Conservation (phyloP, 1,140 invertebrate genomes). For the Papilio glaucus region DNA sequence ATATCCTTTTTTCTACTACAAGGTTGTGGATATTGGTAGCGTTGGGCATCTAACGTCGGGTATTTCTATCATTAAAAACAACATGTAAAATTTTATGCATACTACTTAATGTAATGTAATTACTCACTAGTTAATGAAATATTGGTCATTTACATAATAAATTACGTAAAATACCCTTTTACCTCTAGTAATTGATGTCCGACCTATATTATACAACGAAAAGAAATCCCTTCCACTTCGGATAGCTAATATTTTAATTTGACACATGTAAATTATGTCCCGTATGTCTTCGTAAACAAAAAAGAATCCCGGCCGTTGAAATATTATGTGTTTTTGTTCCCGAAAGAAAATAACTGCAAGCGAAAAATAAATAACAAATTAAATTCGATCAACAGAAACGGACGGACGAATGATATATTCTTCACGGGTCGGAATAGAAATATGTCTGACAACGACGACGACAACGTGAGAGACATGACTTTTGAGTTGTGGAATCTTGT, state of each 20-base stretch:
- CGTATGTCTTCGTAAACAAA: neutral
- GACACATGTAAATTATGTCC: conserved; percentile 13
- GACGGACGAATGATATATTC: neutral
- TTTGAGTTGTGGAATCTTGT: neutral
- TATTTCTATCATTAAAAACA: too few relatives aligned
- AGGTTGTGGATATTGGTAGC: too few relatives aligned
- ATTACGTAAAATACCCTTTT: neutral
- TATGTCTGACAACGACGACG: neutral
- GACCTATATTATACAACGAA: conserved; percentile 3
- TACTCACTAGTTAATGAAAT: too few relatives aligned
- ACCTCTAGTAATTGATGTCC: neutral
- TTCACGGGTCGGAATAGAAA: neutral
- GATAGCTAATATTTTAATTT: conserved; percentile 13
- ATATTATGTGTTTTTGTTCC: conserved; percentile 13
- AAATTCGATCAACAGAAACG: neutral
- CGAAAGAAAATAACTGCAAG: neutral
- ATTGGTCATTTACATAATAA: too few relatives aligned
- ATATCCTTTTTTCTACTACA: too few relatives aligned
- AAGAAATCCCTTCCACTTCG: neutral
- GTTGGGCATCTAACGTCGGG: too few relatives aligned
- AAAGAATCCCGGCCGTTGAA: neutral
- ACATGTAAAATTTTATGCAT: too few relatives aligned
- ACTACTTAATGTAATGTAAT: too few relatives aligned
- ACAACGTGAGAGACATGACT: neutral
- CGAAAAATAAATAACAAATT: conserved; percentile 8